Percentiles rank a stretch among this genome's conserved stretches.
These are phyloP conservation scores for Carabus problematicus DNA, from an alignment of 2,888 invertebrate species.

Conservation along the genomic window DNA sequence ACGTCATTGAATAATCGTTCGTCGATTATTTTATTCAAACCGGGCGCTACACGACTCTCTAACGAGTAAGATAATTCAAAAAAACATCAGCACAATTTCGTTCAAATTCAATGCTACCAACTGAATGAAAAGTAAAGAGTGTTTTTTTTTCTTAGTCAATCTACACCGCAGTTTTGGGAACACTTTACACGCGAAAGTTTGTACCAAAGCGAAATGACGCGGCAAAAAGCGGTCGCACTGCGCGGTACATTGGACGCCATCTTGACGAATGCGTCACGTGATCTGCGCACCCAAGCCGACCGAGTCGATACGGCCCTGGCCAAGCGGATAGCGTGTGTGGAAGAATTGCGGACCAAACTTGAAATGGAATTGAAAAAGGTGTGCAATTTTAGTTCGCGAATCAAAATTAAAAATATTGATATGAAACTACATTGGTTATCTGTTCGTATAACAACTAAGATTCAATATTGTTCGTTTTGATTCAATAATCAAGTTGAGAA, in stretches of 20 bases:
- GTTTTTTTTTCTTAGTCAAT: slow-evolving; percentile 67
- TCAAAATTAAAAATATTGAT: neutral
- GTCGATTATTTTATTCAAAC: slow-evolving; percentile 75
- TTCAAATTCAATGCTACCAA: neutral
- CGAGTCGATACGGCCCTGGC: slow-evolving; percentile 79
- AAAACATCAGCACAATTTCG: no score
- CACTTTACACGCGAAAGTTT: slow-evolving; percentile 81
- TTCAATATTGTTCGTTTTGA: no score
- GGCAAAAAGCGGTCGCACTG: slow-evolving; percentile 77
- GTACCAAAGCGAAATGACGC: slow-evolving; percentile 75
- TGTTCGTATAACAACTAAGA: no score
- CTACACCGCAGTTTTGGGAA: slow-evolving; percentile 86
- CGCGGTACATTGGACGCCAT: slow-evolving; percentile 76
- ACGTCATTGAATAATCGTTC: slow-evolving; percentile 74
- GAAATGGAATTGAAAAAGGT: slow-evolving; percentile 72
- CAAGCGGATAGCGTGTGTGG: slow-evolving; percentile 77
- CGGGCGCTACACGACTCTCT: slow-evolving; percentile 81
- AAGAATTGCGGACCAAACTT: slow-evolving; percentile 74
- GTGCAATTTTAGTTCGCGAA: neutral
- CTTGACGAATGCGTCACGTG: slow-evolving; percentile 77
- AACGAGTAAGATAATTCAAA: slow-evolving; percentile 69
- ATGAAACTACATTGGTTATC: no score
- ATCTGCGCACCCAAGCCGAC: slow-evolving; percentile 84
- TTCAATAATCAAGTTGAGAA: no score
- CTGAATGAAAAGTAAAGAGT: neutral